Base-by-base conservation (phyloP, 1,140 invertebrate genomes). In the Ditylenchus dipsaci region DNA sequence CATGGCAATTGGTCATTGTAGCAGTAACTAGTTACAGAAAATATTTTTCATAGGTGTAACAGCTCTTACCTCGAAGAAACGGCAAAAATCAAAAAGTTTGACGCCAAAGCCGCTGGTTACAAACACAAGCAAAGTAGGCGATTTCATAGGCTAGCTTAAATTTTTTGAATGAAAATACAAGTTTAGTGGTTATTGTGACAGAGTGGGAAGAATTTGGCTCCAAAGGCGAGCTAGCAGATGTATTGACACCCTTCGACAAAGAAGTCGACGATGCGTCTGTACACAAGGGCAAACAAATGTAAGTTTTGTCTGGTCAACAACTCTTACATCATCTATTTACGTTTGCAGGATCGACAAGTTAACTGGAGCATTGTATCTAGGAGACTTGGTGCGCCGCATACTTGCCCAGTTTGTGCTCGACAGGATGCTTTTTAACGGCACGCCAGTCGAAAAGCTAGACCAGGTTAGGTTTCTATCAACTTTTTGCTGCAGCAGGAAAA, bases 131-230 rank as follows among this genome's bases (percentile, higher is more conserved):
- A 83, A 58, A 82, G 33, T 38, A 38, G 11, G 33, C 3, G 3
- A 81, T 78, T 38, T 38, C 11, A 38, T 38, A 38, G 33, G 33
- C 33, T 3, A 5, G 33, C 11, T 11, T 11, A 38, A 38, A 38
- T 11, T 38, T n/a, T n/a, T n/a, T n/a, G n/a, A n/a, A n/a, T n/a
- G n/a, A n/a, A n/a, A n/a, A n/a, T n/a, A n/a, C n/a, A n/a, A n/a
- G n/a, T 38, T 38, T 38, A 38, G 33, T 56, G 66, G 72, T 73
- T 9, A 69, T 75, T 45, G 74, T 79, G 1, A 81, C 78, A 11
- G 80, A 82, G 69, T 82, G 80, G 80, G 80, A 82, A 64, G 80
- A 82, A 59, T 82, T 82, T 49, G 80, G 80, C 30, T 33, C 65
- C 17, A 72, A 80, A 64, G 80, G 80, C 19, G 80, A 82, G 59